Evolutionary conservation across 2,888 invertebrate species (phyloP), one percentile per base, ranked within the genome.

Genomic region (Bombylius discolor): DNA sequence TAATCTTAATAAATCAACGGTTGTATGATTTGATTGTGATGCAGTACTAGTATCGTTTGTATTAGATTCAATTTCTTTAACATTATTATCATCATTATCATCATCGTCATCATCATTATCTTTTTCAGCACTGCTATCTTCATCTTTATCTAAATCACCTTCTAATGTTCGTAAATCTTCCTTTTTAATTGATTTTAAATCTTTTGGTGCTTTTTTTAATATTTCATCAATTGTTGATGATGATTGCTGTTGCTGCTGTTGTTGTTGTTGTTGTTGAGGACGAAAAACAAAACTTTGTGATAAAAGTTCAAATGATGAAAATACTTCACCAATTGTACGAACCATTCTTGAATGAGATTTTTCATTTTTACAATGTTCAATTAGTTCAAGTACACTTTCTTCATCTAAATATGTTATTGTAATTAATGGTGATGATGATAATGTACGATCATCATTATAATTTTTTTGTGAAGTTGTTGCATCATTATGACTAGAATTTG

Each of bases 61-160:
- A 23, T 23, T 23, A 23, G 23, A 23, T 23, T 23, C 23, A 23
- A 23, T 23, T 2, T 23, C 23, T 23, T 23, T 23, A 23, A 23
- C 3, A 23, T 23, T 23, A 23, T 23, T 23, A 23, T 23, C 23
- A 23, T 23, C 60, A 42, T 49, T 57, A 14, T 62, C 58, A 23
- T 54, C 63, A 13, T 63, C 68, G 23, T 23, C 3, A 42, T 50
- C 49, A 23, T 31, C 44, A 48, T 58, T 52, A 47, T 68, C 66
- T 33, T 64, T 65, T 56, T 70, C 70, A 11, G 61, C 62, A 58
- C 82, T 79, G 65, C 87, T 83, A 66, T 93, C 92, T 65, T 87
- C 84, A 68, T 93, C 93, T 74, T 93, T 93, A 64, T 94, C 93
- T 61, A 84, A 81, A 69, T 93, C 92, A 53, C 82, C 84, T 69